These are phyloP conservation scores for Sciaenops ocellatus DNA, from an alignment of 2,797 vertebrate species.

Conservation along the genomic window DNA sequence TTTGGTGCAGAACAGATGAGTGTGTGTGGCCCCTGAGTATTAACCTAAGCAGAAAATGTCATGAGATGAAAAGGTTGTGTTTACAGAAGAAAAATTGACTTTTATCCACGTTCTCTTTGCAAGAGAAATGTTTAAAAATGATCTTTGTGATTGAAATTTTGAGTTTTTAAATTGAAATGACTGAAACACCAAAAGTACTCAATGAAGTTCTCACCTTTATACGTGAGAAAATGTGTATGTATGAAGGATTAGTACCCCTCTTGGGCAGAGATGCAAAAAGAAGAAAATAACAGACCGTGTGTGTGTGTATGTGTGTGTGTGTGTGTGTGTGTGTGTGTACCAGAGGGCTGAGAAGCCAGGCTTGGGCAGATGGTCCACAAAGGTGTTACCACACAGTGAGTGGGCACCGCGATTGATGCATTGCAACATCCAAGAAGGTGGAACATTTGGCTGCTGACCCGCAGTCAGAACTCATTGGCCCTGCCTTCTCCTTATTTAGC, in stretches of 20 bases:
- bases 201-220: background rate
- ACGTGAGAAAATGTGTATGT: constrained; percentile 1
- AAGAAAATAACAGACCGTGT: constrained; percentile 40
- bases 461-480: constrained; percentile 83
- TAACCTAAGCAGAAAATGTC: background rate
- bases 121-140: background rate
- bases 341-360: constrained; percentile 75
- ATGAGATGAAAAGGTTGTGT: background rate
- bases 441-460: constrained; percentile 88
- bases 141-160: background rate
- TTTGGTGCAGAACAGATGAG: constrained; percentile 20
- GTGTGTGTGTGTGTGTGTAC: constrained; percentile 48
- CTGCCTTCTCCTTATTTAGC: constrained; percentile 80
- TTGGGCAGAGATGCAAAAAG: constrained; percentile 61
- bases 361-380: constrained; percentile 84
- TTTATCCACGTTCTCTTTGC: background rate
- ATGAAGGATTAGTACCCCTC: constrained; percentile 43
- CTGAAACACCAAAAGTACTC: background rate
- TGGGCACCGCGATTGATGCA: constrained; percentile 85
- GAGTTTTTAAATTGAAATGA: background rate
- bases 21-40: constrained; percentile 4
- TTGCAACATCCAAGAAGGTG: constrained; percentile 86
- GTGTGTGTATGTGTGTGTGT: constrained; percentile 25
- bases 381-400: constrained; percentile 85
- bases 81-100: background rate